A percentile compares a stretch with the other conserved stretches of the same genome.
phyloP scores from a whole-genome alignment of 2,113 vertebrate genomes.

The Salvelinus namaycush region DNA sequence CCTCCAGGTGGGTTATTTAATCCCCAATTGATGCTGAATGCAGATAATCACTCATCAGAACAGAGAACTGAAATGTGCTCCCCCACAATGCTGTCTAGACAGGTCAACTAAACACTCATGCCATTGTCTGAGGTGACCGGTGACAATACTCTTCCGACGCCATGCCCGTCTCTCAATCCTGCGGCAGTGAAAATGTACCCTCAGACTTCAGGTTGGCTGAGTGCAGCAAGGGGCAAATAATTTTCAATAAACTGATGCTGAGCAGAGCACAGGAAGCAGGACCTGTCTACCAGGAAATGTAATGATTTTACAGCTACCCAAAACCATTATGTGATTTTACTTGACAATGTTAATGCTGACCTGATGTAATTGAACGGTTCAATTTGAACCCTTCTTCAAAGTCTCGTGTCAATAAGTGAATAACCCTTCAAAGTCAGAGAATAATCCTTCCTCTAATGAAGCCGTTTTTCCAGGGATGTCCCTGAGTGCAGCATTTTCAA shows the following conservation, averaged over 20 bases:
- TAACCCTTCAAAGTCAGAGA: neutral
- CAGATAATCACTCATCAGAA: neutral
- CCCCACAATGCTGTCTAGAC: neutral
- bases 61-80: neutral
- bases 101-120: constrained; percentile 2
- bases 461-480: neutral
- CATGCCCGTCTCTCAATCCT: neutral
- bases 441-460: neutral
- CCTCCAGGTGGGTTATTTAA: neutral
- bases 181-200: neutral
- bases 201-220: neutral
- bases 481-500: constrained; percentile 30
- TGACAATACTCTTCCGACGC: neutral
- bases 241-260: neutral
- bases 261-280: too few species aligned
- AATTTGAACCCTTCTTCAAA: too few species aligned
- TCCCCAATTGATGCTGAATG: neutral
- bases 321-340: too few species aligned
- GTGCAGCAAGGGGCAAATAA: neutral
- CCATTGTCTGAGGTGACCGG: neutral
- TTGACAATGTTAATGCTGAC: too few species aligned
- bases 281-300: too few species aligned
- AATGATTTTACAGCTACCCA: too few species aligned
- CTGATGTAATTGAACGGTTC: too few species aligned
- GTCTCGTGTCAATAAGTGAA: too few species aligned